Percentiles rank a stretch among this genome's conserved stretches.
These are phyloP conservation scores for Byasa hedistus DNA, from an alignment of 2,888 invertebrate genomes.

Conservation along the genomic window DNA sequence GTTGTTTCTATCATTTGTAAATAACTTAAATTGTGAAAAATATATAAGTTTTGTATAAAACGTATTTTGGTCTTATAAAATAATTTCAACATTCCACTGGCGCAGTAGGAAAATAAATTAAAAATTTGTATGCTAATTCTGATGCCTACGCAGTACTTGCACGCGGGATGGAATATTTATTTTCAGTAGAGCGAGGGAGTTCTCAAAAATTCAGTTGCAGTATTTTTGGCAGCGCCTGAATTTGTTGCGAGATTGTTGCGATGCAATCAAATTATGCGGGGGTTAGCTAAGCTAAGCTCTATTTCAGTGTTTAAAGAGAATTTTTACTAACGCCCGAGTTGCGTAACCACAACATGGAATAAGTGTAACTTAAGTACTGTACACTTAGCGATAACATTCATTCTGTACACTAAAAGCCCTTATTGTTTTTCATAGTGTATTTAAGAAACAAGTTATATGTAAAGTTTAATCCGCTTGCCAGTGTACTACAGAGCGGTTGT, in stretches of 20 bases:
- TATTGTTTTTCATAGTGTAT: too few relatives aligned
- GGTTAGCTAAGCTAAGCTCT: not conserved
- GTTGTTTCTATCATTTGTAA: too few relatives aligned
- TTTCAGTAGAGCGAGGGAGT: slow-evolving; percentile 5
- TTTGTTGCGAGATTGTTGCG: slow-evolving; percentile 18
- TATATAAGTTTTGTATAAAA: too few relatives aligned
- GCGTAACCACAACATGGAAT: too few relatives aligned
- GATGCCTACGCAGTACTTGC: slow-evolving; percentile 1
- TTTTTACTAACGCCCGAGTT: not conserved
- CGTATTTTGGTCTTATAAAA: too few relatives aligned
- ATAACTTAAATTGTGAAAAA: too few relatives aligned
- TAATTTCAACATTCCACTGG: not conserved
- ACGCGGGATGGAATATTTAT: slow-evolving; percentile 20
- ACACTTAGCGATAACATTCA: too few relatives aligned
- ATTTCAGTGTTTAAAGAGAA: slow-evolving; percentile 1
- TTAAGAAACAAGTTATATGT: too few relatives aligned
- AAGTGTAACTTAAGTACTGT: too few relatives aligned
- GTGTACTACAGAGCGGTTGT: too few relatives aligned
- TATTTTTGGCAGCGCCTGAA: slow-evolving; percentile 15
- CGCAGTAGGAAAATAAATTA: not conserved
- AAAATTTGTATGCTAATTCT: slow-evolving; percentile 7
- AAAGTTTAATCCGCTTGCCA: too few relatives aligned
- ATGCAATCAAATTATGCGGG: slow-evolving; percentile 20
- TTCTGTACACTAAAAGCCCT: too few relatives aligned
- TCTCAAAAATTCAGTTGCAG: slow-evolving; percentile 15